phyloP scores from a whole-genome alignment of 2,797 vertebrate genomes.

The Poecilia picta region DNA sequence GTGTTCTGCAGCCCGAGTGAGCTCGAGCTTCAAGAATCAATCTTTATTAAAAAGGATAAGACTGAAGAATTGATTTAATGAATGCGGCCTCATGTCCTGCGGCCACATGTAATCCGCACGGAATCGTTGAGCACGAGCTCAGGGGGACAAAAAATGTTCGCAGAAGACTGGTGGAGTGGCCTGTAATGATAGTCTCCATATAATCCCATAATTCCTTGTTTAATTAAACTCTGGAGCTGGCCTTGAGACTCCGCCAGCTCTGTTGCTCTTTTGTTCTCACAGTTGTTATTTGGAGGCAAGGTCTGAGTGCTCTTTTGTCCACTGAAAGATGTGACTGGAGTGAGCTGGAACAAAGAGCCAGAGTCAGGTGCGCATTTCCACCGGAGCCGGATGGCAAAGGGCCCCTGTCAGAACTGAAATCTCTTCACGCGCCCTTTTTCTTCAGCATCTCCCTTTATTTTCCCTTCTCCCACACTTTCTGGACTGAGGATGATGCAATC shows the following conservation, averaged over 20 bases:
- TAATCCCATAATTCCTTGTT: constrained; percentile 94
- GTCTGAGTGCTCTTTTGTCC: constrained; percentile 76
- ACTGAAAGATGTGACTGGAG: constrained; percentile 62
- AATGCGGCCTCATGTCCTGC: constrained; percentile 87
- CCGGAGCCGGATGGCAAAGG: constrained; percentile 54
- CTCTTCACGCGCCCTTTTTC: constrained; percentile 65
- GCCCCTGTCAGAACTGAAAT: constrained; percentile 67
- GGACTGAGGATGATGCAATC: constrained; percentile 83
- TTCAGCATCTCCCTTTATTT: constrained; percentile 71
- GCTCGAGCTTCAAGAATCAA: constrained; percentile 79
- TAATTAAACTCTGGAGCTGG: constrained; percentile 89
- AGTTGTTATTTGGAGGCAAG: constrained; percentile 77
- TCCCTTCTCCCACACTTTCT: constrained; percentile 71
- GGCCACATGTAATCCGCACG: constrained; percentile 85
- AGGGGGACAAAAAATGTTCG: constrained; percentile 83
- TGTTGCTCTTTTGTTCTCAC: constrained; percentile 81
- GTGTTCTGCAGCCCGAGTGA: constrained; percentile 66
- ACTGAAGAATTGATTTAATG: constrained; percentile 88
- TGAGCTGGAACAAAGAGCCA: constrained; percentile 48
- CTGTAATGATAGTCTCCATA: constrained; percentile 87
- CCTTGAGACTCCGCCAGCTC: constrained; percentile 82
- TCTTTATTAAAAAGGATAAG: constrained; percentile 85
- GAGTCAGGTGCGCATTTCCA: constrained; percentile 62
- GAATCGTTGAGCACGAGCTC: constrained; percentile 84
- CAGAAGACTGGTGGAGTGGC: constrained; percentile 84